phyloP scores from a whole-genome alignment of 2,888 invertebrate genomes.

The Megamerina dolium region DNA sequence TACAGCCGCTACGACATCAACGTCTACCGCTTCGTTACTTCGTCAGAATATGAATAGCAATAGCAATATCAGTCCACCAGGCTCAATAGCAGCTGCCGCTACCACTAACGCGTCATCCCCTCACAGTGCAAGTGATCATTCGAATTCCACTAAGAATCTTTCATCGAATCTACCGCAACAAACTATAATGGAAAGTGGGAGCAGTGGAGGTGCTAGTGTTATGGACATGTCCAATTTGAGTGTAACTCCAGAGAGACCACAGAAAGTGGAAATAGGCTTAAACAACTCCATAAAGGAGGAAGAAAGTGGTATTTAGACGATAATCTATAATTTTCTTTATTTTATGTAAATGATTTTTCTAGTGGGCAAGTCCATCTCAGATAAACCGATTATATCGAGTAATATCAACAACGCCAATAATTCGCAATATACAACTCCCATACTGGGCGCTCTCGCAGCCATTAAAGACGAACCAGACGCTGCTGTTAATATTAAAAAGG shows the following conservation, averaged over 20 bases:
- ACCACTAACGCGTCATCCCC: conserved; percentile 16
- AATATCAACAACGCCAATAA: too few species aligned
- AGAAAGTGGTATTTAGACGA: conserved; percentile 35
- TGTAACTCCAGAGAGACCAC: too few species aligned
- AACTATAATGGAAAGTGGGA: conserved; percentile 23
- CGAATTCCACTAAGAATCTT: conserved; percentile 25
- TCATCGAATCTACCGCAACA: conserved; percentile 21
- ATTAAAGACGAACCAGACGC: conserved; percentile 36
- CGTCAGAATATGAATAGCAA: conserved; percentile 16
- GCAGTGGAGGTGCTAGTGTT: conserved; percentile 16
- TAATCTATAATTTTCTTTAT: too few species aligned
- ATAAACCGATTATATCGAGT: conserved; percentile 20
- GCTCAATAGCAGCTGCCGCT: too few species aligned
- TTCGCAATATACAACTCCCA: conserved; percentile 13
- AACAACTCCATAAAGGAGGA: conserved; percentile 29
- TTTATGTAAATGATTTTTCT: background rate
- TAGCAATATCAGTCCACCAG: conserved; percentile 7
- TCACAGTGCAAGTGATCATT: conserved; percentile 22
- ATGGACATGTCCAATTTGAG: conserved; percentile 27
- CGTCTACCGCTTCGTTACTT: background rate
- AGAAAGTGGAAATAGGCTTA: conserved; percentile 4
- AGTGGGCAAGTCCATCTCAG: conserved; percentile 3
- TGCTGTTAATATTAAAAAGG: conserved; percentile 38
- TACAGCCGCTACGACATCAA: too few species aligned
- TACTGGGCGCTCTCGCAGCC: conserved; percentile 16